A percentile compares a stretch with the other conserved stretches of the same genome.
These are phyloP conservation scores for Phyllopteryx taeniolatus DNA, from an alignment of 2,113 vertebrate species.

Conservation along the genomic window DNA sequence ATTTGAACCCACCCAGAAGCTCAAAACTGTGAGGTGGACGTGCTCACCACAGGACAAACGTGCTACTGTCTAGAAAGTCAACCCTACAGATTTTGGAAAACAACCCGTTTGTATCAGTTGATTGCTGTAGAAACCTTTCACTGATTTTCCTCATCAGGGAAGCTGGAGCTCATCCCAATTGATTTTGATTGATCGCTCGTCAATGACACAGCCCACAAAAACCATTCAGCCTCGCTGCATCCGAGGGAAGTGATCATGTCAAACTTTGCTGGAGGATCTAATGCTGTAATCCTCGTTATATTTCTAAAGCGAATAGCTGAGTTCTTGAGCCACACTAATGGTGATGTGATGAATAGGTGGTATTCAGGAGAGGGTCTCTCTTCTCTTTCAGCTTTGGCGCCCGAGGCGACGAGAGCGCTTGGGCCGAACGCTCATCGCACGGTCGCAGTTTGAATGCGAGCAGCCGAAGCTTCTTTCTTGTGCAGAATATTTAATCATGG, in stretches of 20 bases:
- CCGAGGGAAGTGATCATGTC: slow-evolving; percentile 14
- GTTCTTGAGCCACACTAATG: slow-evolving; percentile 54
- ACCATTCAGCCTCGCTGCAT: not conserved
- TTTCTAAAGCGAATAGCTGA: slow-evolving; percentile 41
- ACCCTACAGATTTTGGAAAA: too few species aligned
- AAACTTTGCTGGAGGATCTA: slow-evolving; percentile 17
- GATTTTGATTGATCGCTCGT: too few species aligned
- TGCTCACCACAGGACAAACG: too few species aligned
- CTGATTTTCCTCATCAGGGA: too few species aligned
- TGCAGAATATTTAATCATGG: slow-evolving; percentile 42
- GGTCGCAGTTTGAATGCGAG: slow-evolving; percentile 38
- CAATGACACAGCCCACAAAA: too few species aligned
- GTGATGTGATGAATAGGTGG: slow-evolving; percentile 63
- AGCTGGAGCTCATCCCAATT: too few species aligned
- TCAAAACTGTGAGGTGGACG: too few species aligned
- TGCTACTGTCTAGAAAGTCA: too few species aligned
- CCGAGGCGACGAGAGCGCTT: slow-evolving; percentile 53
- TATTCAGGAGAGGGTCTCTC: slow-evolving; percentile 60
- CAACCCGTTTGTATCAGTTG: too few species aligned
- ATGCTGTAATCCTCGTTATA: slow-evolving; percentile 35
- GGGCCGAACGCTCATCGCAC: slow-evolving; percentile 51
- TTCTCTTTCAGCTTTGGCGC: slow-evolving; percentile 55
- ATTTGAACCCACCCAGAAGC: too few species aligned
- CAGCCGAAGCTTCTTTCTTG: slow-evolving; percentile 44
- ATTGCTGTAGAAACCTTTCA: too few species aligned